phyloP scores from a whole-genome alignment of 1,140 invertebrate genomes.

The Drosophila leontia region DNA sequence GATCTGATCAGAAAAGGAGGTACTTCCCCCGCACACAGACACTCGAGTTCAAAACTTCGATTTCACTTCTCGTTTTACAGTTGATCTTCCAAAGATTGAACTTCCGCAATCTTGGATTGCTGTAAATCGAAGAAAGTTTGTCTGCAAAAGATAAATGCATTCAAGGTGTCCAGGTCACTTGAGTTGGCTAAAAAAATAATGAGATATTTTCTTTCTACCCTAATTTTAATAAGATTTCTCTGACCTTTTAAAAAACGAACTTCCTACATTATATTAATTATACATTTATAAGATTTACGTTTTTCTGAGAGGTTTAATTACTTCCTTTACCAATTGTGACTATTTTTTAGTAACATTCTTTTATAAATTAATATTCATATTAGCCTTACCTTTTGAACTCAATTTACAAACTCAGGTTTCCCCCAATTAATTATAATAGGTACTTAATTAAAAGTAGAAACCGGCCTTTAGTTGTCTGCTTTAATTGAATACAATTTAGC shows the following conservation, averaged over 20 bases:
- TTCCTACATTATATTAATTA: too few species aligned
- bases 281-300: too few species aligned
- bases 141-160: slow-evolving; percentile 11
- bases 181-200: not conserved
- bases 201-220: too few species aligned
- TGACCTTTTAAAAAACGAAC: too few species aligned
- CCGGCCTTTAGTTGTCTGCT: not conserved
- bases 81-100: slow-evolving; percentile 14
- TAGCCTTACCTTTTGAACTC: slow-evolving; percentile 14
- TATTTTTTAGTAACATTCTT: too few species aligned
- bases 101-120: slow-evolving; percentile 18
- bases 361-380: not conserved
- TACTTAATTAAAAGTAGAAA: slow-evolving; percentile 11
- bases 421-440: not conserved
- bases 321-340: not conserved
- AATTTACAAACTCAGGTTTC: slow-evolving; percentile 7
- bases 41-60: slow-evolving; percentile 20
- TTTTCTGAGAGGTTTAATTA: not conserved
- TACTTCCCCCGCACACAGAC: slow-evolving; percentile 20
- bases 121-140: slow-evolving; percentile 16
- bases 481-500: slow-evolving; percentile 6
- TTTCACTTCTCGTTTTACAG: slow-evolving; percentile 28
- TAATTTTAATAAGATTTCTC: not conserved
- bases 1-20: slow-evolving; percentile 19
- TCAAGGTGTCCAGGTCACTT: slow-evolving; percentile 3